Percentiles rank a stretch among this genome's conserved stretches.
Evolutionary conservation across 2,888 invertebrate genomes (phyloP).

Genomic region (Cephus spinipes): DNA sequence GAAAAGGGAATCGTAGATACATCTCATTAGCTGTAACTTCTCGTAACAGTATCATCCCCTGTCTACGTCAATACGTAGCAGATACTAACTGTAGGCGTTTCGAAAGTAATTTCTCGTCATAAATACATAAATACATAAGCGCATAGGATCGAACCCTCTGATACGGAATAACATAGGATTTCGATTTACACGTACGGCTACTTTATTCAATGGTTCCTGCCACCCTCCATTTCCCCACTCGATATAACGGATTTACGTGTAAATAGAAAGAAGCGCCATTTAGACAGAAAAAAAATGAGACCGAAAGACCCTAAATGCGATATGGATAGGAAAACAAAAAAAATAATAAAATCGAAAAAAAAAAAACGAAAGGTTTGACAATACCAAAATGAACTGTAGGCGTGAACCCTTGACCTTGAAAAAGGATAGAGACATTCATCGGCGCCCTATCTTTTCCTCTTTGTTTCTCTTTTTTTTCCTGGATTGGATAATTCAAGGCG

Average conservation of each 20-base stretch:
- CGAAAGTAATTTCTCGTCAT: conserved; percentile 1
- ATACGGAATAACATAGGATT: neutral
- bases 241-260: conserved; percentile 4
- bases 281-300: neutral
- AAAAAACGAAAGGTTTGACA: neutral
- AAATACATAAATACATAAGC: conserved; percentile 7
- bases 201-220: neutral
- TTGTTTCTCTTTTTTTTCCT: neutral
- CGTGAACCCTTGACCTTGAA: neutral
- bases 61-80: neutral
- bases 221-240: neutral
- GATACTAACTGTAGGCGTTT: neutral
- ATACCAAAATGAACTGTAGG: neutral
- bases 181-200: neutral
- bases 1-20: neutral
- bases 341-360: neutral
- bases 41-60: neutral
- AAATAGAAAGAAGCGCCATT: neutral
- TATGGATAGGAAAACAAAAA: too few species aligned
- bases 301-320: neutral
- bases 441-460: neutral
- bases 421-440: neutral
- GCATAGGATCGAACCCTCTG: neutral
- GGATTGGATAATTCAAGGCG: neutral
- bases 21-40: conserved; percentile 8